phyloP scores from a whole-genome alignment of 2,797 vertebrate genomes.

The Rhinichthys osculus region DNA sequence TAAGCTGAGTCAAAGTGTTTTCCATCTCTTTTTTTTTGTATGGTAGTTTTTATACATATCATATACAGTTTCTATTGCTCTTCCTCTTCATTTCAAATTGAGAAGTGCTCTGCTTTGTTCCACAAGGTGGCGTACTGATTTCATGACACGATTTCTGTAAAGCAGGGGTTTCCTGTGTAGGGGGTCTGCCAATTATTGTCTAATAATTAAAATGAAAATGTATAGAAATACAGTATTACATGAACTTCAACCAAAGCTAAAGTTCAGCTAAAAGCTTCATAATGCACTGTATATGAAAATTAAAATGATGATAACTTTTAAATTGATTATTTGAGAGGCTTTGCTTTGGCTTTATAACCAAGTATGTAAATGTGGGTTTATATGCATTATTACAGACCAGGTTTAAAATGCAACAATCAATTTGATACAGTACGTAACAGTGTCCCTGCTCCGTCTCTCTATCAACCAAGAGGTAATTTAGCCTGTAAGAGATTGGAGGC shows the following conservation, averaged over 20 bases:
- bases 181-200: neutral
- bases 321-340: neutral
- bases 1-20: neutral
- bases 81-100: neutral
- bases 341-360: neutral
- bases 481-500: neutral
- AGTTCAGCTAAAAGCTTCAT: neutral
- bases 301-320: neutral
- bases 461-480: neutral
- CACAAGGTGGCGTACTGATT: neutral
- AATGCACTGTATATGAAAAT: neutral
- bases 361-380: neutral
- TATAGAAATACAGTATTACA: neutral
- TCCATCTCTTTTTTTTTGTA: neutral
- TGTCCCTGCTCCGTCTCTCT: neutral
- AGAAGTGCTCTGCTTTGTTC: neutral
- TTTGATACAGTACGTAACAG: neutral
- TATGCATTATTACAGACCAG: neutral
- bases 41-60: neutral
- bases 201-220: neutral
- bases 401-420: too few species aligned
- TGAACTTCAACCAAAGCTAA: neutral
- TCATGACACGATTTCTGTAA: neutral
- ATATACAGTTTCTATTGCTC: neutral
- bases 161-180: neutral